Evolutionary conservation across 2,888 invertebrate species (phyloP).

Genomic region (Rhagophthalmus giganteus): DNA sequence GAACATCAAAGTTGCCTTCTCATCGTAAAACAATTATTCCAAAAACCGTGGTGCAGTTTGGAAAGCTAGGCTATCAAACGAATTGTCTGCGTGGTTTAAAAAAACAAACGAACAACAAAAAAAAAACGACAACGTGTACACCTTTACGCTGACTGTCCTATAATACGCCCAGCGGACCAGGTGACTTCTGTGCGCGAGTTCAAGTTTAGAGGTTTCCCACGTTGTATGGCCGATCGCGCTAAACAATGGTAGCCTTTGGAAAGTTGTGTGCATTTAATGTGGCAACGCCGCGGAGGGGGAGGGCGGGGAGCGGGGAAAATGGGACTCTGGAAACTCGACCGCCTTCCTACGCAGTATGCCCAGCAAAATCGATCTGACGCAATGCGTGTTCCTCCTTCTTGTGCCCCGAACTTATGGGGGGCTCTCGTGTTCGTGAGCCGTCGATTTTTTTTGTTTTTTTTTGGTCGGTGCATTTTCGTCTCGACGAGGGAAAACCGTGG

Average conservation of each 20-base stretch:
- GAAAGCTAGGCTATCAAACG: constrained; percentile 9
- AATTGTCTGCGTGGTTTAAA: constrained; percentile 25
- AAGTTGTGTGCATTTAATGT: constrained; percentile 45
- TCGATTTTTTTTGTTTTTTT: too few relatives aligned
- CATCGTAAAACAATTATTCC: constrained; percentile 12
- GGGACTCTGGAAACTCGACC: constrained; percentile 44
- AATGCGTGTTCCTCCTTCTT: constrained; percentile 23
- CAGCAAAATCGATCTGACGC: constrained; percentile 41
- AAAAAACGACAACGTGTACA: constrained; percentile 39
- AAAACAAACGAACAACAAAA: constrained; percentile 10
- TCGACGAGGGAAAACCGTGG: constrained; percentile 20
- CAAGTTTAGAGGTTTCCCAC: constrained; percentile 34
- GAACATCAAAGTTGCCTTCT: constrained; percentile 12
- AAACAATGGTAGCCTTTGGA: constrained; percentile 49
- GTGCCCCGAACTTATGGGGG: not conserved
- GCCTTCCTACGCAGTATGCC: constrained; percentile 43
- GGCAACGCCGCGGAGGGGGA: constrained; percentile 46
- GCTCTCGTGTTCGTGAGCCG: constrained; percentile 1
- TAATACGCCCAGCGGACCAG: constrained; percentile 41
- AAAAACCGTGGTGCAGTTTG: constrained; percentile 3
- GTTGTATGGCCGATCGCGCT: constrained; percentile 41
- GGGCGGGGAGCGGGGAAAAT: constrained; percentile 35
- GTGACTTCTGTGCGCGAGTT: constrained; percentile 31
- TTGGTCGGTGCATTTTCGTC: constrained; percentile 18
- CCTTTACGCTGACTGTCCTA: constrained; percentile 43